These are phyloP conservation scores for Phalanger gymnotis DNA, from an alignment of 2,797 vertebrate species.

Conservation along the genomic window DNA sequence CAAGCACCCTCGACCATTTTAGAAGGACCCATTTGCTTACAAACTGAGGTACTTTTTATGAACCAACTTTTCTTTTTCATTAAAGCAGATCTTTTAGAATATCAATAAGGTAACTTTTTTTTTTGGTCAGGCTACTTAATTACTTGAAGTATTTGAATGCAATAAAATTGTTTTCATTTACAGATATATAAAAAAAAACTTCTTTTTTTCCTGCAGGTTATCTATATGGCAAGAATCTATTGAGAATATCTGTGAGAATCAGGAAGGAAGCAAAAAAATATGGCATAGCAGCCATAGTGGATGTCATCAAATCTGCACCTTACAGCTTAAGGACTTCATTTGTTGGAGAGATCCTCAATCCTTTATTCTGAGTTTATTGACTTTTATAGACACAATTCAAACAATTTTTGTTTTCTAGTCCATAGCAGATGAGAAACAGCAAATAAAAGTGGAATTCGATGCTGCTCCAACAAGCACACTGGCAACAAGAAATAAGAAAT, in stretches of 20 bases:
- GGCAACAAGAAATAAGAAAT: no score
- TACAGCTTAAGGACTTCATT: not conserved
- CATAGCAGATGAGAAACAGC: not conserved
- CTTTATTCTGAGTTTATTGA: not conserved
- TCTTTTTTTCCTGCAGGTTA: not conserved
- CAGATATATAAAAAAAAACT: constrained; percentile 3
- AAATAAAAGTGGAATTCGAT: not conserved
- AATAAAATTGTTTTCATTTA: constrained; percentile 15
- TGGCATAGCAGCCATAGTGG: not conserved
- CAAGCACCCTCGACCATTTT: not conserved
- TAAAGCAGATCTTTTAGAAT: not conserved
- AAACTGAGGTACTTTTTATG: constrained; percentile 34
- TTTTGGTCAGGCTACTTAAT: constrained; percentile 33
- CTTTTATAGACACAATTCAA: not conserved
- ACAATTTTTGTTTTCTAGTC: not conserved
- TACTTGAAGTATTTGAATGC: constrained; percentile 6
- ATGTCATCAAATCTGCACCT: not conserved
- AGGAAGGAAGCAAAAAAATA: not conserved
- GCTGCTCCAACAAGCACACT: not conserved
- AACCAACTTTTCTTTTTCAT: not conserved
- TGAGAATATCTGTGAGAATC: not conserved
- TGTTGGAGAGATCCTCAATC: not conserved
- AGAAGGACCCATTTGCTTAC: constrained; percentile 24
- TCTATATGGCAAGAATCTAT: not conserved
- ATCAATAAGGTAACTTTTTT: constrained; percentile 5